Evolutionary conservation across 2,113 vertebrate species (phyloP).

Genomic region (Vireo altiloquus): DNA sequence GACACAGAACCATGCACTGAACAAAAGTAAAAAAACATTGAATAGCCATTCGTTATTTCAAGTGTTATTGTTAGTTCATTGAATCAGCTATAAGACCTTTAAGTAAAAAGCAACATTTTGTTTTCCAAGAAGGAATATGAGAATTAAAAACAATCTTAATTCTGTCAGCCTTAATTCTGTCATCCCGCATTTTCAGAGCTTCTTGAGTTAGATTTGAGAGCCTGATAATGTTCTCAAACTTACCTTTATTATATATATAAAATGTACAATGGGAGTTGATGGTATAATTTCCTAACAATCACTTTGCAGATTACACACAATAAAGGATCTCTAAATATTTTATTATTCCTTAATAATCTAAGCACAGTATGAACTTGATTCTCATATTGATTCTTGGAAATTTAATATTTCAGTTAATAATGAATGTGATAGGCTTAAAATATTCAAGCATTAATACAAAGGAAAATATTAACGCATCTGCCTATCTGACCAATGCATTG

Average conservation of each 20-base stretch:
- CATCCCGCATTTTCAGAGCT: background rate
- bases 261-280: background rate
- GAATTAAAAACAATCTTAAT: background rate
- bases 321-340: constrained; percentile 43
- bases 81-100: background rate
- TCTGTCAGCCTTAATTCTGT: background rate
- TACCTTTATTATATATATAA: background rate
- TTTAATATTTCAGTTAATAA: constrained; percentile 60
- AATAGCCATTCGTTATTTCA: background rate
- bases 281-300: background rate
- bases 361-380: constrained; percentile 27
- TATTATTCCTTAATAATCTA: constrained; percentile 36
- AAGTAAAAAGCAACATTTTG: background rate
- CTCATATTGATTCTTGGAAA: constrained; percentile 46
- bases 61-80: background rate
- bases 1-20: background rate
- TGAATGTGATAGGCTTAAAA: constrained; percentile 50
- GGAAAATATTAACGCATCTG: constrained; percentile 23
- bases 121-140: background rate
- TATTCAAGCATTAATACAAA: background rate
- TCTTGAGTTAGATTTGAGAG: background rate
- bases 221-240: background rate
- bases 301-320: background rate
- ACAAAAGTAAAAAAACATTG: background rate
- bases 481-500: constrained; percentile 11